Evolutionary conservation across 2,797 vertebrate species (phyloP), one percentile per base, ranked within the genome.

Genomic region (Clarias laeviceps): DNA sequence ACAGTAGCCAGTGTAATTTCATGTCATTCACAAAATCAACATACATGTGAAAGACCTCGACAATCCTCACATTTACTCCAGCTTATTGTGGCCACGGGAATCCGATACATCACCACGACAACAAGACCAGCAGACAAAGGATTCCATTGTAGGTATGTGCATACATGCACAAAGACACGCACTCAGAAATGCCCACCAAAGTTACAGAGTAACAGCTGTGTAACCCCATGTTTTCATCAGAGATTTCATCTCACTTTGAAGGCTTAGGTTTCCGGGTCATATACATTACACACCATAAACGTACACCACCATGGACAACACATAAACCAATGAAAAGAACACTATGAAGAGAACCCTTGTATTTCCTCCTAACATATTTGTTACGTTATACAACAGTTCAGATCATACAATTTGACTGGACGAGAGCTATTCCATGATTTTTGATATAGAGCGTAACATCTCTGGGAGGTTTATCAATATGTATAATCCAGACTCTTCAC

Each of bases 101-200:
- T 87, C 78, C 17, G 37, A 87, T 84, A 81, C 82, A 81, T 86
- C 76, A 61, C 88, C 88, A 86, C 54, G 78, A 87, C 89, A 86
- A 86, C 89, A 82, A 77, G 50, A 78, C 78, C 78, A 59, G 50
- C 14, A 27, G 45, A 82, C 84, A 87, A 82, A 82, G 80, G 79
- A 85, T 78, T 54, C 64, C 82, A 85, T 73, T 78, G 82, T 90
- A 62, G 56, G 80, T 70, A 72, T 65, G n/a, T 70, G 54, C 14
- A 22, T 61, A 76, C 74, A 72, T 54, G 86, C 76, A 80, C 2
- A 80, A 65, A 78, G 74, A 81, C 62, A 77, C 78, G 62, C n/a
- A 82, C 59, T 77, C 70, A 85, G 57, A 80, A 20, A 83, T 65
- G 66, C 34, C 76, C 54, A 82, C 66, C 56, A 84, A 73, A 64